Evolutionary conservation across 1,140 invertebrate genomes (phyloP).

Genomic region (Holcopasites calliopsidis): DNA sequence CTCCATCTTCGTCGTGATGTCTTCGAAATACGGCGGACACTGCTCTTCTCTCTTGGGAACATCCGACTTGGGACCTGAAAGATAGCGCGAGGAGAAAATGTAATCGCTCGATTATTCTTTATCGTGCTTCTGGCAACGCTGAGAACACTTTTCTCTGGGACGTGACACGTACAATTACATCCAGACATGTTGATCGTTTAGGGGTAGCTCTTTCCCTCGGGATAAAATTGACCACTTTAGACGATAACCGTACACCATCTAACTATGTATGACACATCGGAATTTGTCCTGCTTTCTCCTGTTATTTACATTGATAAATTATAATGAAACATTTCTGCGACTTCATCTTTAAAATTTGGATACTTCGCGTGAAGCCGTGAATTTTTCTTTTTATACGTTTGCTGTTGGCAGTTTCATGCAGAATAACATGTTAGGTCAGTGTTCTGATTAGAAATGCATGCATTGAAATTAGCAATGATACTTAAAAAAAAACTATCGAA

Average conservation of each 20-base stretch:
- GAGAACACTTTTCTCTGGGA: neutral
- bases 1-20: conserved; percentile 58
- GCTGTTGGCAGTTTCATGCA: neutral
- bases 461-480: conserved; percentile 3
- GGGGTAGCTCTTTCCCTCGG: neutral
- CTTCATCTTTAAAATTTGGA: conserved; percentile 11
- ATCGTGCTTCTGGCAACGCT: neutral
- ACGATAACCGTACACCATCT: too few species aligned
- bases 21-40: conserved; percentile 1
- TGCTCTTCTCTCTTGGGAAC: neutral
- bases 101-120: neutral
- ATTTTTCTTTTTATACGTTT: neutral
- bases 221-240: neutral
- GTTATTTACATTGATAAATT: neutral
- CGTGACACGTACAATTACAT: conserved; percentile 17
- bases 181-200: conserved; percentile 4
- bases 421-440: neutral
- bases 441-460: neutral
- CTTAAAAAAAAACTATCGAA: neutral
- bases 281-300: too few species aligned
- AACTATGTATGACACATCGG: too few species aligned
- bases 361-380: neutral
- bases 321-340: neutral
- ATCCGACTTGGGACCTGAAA: conserved; percentile 13
- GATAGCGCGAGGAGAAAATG: too few species aligned